phyloP scores from a whole-genome alignment of 2,888 invertebrate species.

The Dysmachus trigonus region DNA sequence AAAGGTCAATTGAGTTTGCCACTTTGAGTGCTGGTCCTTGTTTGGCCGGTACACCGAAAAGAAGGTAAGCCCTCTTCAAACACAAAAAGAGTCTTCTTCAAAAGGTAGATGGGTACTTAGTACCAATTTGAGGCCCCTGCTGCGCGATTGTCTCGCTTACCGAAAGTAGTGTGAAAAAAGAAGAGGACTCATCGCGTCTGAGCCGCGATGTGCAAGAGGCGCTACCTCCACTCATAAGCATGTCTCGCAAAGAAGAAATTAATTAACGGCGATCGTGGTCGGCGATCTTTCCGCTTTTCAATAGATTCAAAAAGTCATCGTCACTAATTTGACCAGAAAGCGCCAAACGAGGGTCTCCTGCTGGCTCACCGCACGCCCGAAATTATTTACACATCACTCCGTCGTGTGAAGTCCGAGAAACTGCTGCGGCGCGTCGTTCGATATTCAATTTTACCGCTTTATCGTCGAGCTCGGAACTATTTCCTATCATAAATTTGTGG shows the following conservation, averaged over 20 bases:
- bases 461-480: neutral
- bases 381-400: constrained; percentile 20
- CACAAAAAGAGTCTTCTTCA: neutral
- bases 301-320: constrained; percentile 38
- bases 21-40: neutral
- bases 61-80: neutral
- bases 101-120: constrained; percentile 35
- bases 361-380: neutral
- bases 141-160: neutral
- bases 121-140: constrained; percentile 30
- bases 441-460: constrained; percentile 15
- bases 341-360: constrained; percentile 22
- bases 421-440: neutral
- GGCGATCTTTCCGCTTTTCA: constrained; percentile 20
- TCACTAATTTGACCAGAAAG: constrained; percentile 29
- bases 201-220: neutral
- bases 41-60: neutral
- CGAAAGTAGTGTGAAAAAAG: neutral
- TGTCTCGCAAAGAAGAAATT: constrained; percentile 11
- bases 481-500: constrained; percentile 4
- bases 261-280: constrained; percentile 17
- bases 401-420: neutral
- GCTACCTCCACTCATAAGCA: neutral
- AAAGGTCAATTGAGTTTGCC: neutral
- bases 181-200: neutral